Conservation (phyloP, 2,888 invertebrate genomes). For the Cerceris ruficornis region DNA sequence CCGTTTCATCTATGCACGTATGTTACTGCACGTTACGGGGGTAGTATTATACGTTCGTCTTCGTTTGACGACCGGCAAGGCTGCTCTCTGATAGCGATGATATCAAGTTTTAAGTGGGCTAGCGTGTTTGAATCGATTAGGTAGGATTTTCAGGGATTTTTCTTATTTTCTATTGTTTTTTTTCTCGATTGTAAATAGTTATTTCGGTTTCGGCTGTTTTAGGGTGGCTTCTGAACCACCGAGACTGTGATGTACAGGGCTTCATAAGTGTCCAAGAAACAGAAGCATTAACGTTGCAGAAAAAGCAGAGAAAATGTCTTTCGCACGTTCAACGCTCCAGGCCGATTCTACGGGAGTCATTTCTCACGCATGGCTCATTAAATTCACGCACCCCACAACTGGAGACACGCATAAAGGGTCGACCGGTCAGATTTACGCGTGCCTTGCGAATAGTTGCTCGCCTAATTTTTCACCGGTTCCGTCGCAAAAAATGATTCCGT, state of each 20-base stretch:
- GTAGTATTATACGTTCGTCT: too few species aligned
- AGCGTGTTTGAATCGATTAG: too few species aligned
- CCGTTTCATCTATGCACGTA: constrained; percentile 37
- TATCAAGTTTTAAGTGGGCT: too few species aligned
- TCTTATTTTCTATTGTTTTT: too few species aligned
- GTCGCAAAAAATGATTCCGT: constrained; percentile 13
- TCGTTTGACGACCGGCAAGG: too few species aligned
- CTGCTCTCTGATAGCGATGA: too few species aligned
- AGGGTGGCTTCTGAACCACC: too few species aligned
- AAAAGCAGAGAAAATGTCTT: constrained; percentile 20
- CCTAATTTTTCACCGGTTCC: constrained; percentile 26
- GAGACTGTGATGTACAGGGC: too few species aligned
- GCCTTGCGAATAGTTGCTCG: constrained; percentile 17
- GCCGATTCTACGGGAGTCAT: constrained; percentile 14
- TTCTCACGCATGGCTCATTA: constrained; percentile 52
- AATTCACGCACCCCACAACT: constrained; percentile 33
- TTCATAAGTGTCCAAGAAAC: not conserved
- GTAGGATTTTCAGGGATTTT: too few species aligned
- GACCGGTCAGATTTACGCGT: constrained; percentile 8
- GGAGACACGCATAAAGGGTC: constrained; percentile 24
- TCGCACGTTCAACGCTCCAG: constrained; percentile 22
- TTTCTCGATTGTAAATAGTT: too few species aligned
- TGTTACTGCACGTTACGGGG: not conserved
- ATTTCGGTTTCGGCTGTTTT: too few species aligned
- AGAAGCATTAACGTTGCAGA: constrained; percentile 20